Evolutionary conservation across 92 coral and sea anemone species (phyloP), one percentile per base, ranked within the genome.

Genomic region (Epizoanthus ramosus): DNA sequence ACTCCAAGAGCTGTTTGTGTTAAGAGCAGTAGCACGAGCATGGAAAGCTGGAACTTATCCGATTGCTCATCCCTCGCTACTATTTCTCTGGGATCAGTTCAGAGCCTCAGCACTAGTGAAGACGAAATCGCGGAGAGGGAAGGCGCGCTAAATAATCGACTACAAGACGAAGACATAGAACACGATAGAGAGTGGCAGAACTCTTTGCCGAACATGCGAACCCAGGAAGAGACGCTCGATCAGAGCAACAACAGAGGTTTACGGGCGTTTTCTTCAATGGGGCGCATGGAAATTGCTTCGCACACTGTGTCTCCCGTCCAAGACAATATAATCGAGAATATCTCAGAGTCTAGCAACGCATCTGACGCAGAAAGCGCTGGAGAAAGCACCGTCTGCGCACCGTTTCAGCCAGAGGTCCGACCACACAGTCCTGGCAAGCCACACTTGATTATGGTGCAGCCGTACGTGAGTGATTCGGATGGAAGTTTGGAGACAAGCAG

Each of bases 51-150:
- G 74, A 69, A 65, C 8, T 23, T 65, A 19, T 88, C 88, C 3
- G 54, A 56, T 57, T 65, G 89, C 63, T 79, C 91, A 7, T 88
- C 89, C 22, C 31, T 88, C 3, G 86, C 89, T 10, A 88, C 89
- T 24, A 79, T 85, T 16, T 88, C 92, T 31, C 22, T 88, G 19
- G 82, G 91, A 3, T 88, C 89, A 28, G 67, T 50, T 4, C 85
- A 84, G 66, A 76, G 74, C 35, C 57, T 85, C 17, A 66, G 41
- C 43, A 63, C 86, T 15, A 16, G 28, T 39, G 71, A 84, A 31
- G 67, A 82, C 35, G 65, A 60, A 17, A 71, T 21, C 13, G 87
- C 45, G 1, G 57, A 60, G 15, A 83, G 70, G 16, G 47, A 77
- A 7, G 82, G 82, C 70, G 71, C 82, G 16, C 14, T 21, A 6